Evolutionary conservation across 2,797 vertebrate genomes (phyloP).

Genomic region (Amazona finschi): DNA sequence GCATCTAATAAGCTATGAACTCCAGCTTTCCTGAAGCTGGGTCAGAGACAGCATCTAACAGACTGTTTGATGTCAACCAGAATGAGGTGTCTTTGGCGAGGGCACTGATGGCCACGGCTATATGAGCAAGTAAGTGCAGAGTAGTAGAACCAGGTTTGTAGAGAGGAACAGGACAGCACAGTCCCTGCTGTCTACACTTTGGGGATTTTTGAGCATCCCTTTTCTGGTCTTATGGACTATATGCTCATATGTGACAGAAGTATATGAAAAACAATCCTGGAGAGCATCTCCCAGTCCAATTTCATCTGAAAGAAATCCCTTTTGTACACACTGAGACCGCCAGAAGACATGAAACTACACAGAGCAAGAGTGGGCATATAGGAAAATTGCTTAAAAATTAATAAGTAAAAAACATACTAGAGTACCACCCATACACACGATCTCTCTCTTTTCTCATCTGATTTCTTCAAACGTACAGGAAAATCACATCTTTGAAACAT

Average conservation of each 20-base stretch:
- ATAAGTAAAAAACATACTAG: not conserved
- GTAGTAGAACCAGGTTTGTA: not conserved
- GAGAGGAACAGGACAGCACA: not conserved
- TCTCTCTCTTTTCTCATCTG: not conserved
- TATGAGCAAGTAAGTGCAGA: not conserved
- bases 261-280: not conserved
- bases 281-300: not conserved
- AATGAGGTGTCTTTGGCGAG: not conserved
- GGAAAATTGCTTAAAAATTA: not conserved
- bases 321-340: not conserved
- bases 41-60: not conserved
- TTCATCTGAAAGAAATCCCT: not conserved
- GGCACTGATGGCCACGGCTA: rapidly evolving
- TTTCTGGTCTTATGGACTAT: not conserved
- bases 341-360: not conserved
- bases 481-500: not conserved
- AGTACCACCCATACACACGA: too few relatives aligned
- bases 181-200: not conserved
- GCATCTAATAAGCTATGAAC: not conserved
- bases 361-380: not conserved
- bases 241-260: not conserved
- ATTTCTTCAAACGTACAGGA: not conserved
- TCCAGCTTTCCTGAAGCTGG: not conserved
- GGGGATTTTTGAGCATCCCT: not conserved
- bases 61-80: not conserved